These are phyloP conservation scores for Brachionus manjavacas DNA, from an alignment of 1,140 invertebrate species.

Conservation along the genomic window DNA sequence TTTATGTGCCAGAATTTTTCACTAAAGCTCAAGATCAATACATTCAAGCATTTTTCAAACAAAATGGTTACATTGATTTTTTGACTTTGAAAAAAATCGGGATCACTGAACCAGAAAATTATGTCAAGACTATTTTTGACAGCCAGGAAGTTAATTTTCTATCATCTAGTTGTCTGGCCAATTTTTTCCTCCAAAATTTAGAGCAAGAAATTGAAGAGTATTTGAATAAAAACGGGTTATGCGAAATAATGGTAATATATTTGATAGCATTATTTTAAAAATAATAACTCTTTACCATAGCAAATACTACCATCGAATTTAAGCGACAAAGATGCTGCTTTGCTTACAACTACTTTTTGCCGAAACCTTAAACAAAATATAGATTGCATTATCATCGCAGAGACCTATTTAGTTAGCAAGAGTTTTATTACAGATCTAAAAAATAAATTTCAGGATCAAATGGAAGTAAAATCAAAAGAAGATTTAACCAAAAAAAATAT, in stretches of 20 bases:
- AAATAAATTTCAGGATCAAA: slow-evolving; percentile 15
- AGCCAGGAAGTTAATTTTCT: slow-evolving; percentile 61
- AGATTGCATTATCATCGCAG: slow-evolving; percentile 3
- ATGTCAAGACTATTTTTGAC: slow-evolving; percentile 73
- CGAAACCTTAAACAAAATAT: not conserved
- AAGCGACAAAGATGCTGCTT: not conserved
- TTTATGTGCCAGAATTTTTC: slow-evolving; percentile 83
- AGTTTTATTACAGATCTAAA: not conserved
- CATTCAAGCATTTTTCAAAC: slow-evolving; percentile 83
- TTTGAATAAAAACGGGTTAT: slow-evolving; percentile 67
- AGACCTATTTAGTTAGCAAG: slow-evolving; percentile 26
- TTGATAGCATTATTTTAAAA: no score
- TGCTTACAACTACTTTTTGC: not conserved
- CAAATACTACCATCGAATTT: not conserved
- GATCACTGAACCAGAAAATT: slow-evolving; percentile 75
- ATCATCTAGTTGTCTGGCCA: slow-evolving; percentile 60
- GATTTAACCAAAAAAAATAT: not conserved
- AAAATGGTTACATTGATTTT: slow-evolving; percentile 90
- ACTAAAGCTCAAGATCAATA: slow-evolving; percentile 79
- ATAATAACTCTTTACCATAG: slow-evolving; percentile 45
- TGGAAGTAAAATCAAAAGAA: slow-evolving; percentile 17
- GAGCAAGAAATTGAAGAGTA: slow-evolving; percentile 79
- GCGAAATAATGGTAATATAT: slow-evolving; percentile 66
- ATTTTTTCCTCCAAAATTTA: slow-evolving; percentile 69
- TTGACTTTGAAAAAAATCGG: slow-evolving; percentile 79